phyloP scores from a whole-genome alignment of 2,888 invertebrate species.

The Colostygia pectinataria region DNA sequence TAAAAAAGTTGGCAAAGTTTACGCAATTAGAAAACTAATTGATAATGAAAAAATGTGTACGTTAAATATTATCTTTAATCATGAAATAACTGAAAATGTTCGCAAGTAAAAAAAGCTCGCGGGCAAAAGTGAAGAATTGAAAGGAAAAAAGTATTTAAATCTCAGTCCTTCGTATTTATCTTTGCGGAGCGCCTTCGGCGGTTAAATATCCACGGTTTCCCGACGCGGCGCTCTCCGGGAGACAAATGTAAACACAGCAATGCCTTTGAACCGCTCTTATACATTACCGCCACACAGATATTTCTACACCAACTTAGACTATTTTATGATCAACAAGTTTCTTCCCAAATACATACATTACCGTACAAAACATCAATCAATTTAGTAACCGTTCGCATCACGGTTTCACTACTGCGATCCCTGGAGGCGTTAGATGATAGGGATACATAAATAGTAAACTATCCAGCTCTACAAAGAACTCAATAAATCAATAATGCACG shows the following conservation, averaged over 20 bases:
- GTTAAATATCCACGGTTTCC: conserved; percentile 72
- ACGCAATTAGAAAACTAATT: conserved; percentile 13
- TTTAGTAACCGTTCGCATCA: conserved; percentile 30
- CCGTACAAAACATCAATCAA: conserved; percentile 32
- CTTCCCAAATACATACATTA: conserved; percentile 23
- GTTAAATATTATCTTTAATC: conserved; percentile 30
- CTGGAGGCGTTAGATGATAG: conserved; percentile 32
- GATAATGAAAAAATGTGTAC: conserved; percentile 21
- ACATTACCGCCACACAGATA: conserved; percentile 35
- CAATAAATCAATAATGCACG: conserved; percentile 37
- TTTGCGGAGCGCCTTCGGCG: conserved; percentile 66
- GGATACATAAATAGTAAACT: conserved; percentile 35
- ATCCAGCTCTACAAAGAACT: conserved; percentile 33
- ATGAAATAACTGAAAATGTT: conserved; percentile 32
- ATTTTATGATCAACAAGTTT: conserved; percentile 34
- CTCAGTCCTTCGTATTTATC: conserved; percentile 71
- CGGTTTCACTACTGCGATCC: conserved; percentile 25
- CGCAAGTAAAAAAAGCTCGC: conserved; percentile 42
- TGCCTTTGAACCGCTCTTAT: conserved; percentile 68
- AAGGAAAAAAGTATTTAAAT: conserved; percentile 74
- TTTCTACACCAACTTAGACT: conserved; percentile 19
- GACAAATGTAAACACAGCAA: conserved; percentile 71
- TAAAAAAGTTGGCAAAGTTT: too few species aligned
- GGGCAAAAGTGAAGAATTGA: conserved; percentile 54
- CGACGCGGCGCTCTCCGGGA: conserved; percentile 56